These are phyloP conservation scores for Poecilus cupreus DNA, from an alignment of 2,888 invertebrate species.

Conservation along the genomic window DNA sequence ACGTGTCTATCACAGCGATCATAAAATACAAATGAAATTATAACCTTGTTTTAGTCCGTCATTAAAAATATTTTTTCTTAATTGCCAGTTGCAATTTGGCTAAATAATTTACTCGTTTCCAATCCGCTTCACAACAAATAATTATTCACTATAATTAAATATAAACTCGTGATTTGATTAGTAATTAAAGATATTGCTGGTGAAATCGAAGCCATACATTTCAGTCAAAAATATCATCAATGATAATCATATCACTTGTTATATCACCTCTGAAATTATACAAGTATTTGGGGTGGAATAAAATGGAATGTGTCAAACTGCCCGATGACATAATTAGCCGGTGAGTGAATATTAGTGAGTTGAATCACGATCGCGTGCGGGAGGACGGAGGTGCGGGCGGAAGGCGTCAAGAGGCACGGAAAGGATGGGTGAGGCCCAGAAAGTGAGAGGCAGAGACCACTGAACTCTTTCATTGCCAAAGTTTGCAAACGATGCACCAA, in stretches of 20 bases:
- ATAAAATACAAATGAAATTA: not conserved
- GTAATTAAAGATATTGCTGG: too few species aligned
- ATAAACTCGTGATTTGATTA: too few species aligned
- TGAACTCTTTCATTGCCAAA: constrained; percentile 59
- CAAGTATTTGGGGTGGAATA: not conserved
- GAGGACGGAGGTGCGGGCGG: not conserved
- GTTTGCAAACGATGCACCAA: constrained; percentile 54
- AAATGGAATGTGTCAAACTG: not conserved
- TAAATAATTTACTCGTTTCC: too few species aligned
- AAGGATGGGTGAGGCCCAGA: constrained; percentile 50
- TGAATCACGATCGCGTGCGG: constrained; percentile 32
- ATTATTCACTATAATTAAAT: too few species aligned
- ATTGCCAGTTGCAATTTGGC: too few species aligned
- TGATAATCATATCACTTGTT: too few species aligned
- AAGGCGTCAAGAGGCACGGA: constrained; percentile 36
- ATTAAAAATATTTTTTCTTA: not conserved
- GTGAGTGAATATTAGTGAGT: constrained; percentile 8
- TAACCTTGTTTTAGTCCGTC: not conserved
- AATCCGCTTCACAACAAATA: too few species aligned
- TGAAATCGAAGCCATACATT: too few species aligned
- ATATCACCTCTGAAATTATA: too few species aligned
- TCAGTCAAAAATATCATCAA: too few species aligned
- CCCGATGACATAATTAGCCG: constrained; percentile 22
- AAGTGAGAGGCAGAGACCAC: constrained; percentile 57
- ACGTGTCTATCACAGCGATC: not conserved